Evolutionary conservation across 2,888 invertebrate genomes (phyloP).

Genomic region (Hartigia nigra): DNA sequence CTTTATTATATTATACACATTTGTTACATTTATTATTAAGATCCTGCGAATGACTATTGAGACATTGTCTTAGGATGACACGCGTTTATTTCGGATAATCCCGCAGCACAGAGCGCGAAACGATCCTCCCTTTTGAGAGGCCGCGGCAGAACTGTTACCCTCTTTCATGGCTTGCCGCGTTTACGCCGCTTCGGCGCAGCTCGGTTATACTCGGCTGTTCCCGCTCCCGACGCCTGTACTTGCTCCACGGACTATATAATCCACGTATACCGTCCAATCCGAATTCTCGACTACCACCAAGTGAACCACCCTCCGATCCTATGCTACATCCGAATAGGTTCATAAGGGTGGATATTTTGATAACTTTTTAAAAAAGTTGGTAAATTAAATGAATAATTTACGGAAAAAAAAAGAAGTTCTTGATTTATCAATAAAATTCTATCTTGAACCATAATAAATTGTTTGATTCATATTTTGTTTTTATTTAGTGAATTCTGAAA

Average conservation of each 20-base stretch:
- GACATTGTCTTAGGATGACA: background rate
- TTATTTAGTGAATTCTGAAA: too few species aligned
- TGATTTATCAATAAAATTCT: background rate
- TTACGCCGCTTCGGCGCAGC: constrained; percentile 37
- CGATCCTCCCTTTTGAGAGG: constrained; percentile 52
- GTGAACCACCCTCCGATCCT: constrained; percentile 25
- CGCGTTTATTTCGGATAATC: constrained; percentile 4
- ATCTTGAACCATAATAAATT: background rate
- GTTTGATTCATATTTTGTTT: background rate
- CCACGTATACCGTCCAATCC: constrained; percentile 35
- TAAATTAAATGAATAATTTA: too few species aligned
- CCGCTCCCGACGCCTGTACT: constrained; percentile 14
- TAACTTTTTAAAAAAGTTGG: background rate
- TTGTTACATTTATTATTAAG: background rate
- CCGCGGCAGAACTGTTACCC: constrained; percentile 62
- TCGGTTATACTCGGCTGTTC: constrained; percentile 39
- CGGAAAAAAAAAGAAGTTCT: too few species aligned
- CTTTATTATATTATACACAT: background rate
- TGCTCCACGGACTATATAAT: constrained; percentile 16
- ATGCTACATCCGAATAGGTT: constrained; percentile 25
- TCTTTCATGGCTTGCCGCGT: constrained; percentile 55
- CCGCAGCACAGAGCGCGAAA: constrained; percentile 14
- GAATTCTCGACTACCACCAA: constrained; percentile 1
- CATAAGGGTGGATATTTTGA: constrained; percentile 13
- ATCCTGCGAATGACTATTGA: background rate